phyloP scores from a whole-genome alignment of 2,113 vertebrate species.

The Otolemur garnettii region DNA sequence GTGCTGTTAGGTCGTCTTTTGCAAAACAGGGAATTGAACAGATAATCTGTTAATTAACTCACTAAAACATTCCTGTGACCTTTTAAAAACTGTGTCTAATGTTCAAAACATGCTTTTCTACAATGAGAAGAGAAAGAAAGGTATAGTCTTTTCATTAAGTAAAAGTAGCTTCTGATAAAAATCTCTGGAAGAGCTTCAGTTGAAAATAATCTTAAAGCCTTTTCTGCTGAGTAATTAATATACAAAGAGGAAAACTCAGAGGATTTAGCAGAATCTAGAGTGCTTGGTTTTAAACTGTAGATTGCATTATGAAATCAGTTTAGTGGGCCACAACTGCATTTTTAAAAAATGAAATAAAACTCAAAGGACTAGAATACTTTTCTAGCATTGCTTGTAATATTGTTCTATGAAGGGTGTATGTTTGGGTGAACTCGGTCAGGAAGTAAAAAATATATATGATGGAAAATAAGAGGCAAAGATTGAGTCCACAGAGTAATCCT shows the following conservation, averaged over 20 bases:
- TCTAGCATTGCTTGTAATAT: background rate
- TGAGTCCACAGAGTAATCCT: background rate
- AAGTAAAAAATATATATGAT: background rate
- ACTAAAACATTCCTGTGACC: slow-evolving; percentile 5
- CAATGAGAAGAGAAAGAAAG: background rate
- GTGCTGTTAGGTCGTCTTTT: background rate
- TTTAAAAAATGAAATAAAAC: background rate
- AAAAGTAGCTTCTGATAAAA: slow-evolving; percentile 37
- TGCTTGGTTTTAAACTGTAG: background rate
- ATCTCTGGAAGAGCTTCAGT: background rate
- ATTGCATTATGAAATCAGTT: background rate
- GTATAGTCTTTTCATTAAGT: background rate
- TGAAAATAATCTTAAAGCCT: slow-evolving; percentile 5
- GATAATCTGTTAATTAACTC: slow-evolving; percentile 44
- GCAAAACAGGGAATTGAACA: background rate
- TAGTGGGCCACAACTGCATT: background rate
- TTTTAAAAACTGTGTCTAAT: background rate
- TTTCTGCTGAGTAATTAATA: slow-evolving; percentile 47
- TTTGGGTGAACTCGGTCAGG: background rate
- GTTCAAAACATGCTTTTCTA: slow-evolving; percentile 30
- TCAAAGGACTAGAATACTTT: background rate
- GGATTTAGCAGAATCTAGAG: background rate
- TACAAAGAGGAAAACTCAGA: background rate
- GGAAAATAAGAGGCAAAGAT: background rate
- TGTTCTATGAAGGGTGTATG: background rate